These are phyloP conservation scores for Clostera curtula DNA, from an alignment of 2,888 invertebrate species.

Conservation along the genomic window DNA sequence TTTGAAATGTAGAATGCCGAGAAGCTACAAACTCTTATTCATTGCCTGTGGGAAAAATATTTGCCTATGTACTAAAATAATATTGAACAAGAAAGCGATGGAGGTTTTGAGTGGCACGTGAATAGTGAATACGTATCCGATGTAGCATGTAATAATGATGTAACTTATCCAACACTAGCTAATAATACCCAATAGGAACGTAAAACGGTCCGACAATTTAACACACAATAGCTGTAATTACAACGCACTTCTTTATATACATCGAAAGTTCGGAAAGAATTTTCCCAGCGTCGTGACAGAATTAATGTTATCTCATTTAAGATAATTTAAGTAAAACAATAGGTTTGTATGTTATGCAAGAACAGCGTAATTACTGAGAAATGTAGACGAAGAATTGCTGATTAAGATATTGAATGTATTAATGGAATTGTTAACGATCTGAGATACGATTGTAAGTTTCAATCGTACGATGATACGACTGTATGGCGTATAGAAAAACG, in stretches of 20 bases:
- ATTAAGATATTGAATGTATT: constrained; percentile 17
- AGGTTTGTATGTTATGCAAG: constrained; percentile 31
- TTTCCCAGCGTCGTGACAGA: constrained; percentile 54
- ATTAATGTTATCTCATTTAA: constrained; percentile 56
- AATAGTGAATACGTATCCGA: background rate
- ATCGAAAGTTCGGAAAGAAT: constrained; percentile 52
- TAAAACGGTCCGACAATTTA: too few species aligned
- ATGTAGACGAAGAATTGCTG: constrained; percentile 18
- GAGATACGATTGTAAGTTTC: too few species aligned
- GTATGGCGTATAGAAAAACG: background rate
- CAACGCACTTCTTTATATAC: constrained; percentile 13
- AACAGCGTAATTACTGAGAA: constrained; percentile 30
- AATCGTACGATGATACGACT: too few species aligned
- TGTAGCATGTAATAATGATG: background rate
- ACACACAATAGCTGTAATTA: too few species aligned
- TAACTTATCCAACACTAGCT: background rate
- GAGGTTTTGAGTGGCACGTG: background rate
- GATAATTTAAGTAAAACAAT: constrained; percentile 53
- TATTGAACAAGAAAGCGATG: background rate
- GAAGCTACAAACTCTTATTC: background rate
- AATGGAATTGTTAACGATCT: constrained; percentile 8
- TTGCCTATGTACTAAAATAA: background rate
- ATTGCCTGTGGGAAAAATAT: background rate
- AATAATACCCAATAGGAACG: too few species aligned
- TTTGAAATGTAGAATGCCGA: too few species aligned